Conservation (phyloP, 1,140 invertebrate species). For the Calliphora vicina region DNA sequence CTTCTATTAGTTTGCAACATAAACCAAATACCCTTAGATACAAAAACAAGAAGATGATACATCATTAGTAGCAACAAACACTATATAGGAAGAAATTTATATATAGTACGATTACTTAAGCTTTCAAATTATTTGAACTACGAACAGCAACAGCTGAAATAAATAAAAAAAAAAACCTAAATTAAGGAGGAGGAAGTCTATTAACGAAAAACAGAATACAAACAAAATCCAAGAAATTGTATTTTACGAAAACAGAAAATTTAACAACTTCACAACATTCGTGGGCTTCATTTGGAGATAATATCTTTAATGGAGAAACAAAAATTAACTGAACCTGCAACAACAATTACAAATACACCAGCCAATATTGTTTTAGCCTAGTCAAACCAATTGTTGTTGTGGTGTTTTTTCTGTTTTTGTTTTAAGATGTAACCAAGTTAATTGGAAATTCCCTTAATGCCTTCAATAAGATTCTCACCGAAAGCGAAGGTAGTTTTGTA, state of each 20-base stretch:
- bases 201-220: background rate
- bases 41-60: background rate
- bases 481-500: slow-evolving; percentile 12
- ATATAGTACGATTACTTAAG: slow-evolving; percentile 9
- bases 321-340: slow-evolving; percentile 16
- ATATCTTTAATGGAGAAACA: background rate
- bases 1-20: background rate
- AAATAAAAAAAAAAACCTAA: background rate
- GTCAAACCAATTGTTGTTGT: background rate
- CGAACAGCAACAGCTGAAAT: too few relatives aligned
- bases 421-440: slow-evolving; percentile 1
- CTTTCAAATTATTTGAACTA: background rate
- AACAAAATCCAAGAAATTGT: background rate
- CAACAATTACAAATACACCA: background rate
- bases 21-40: background rate
- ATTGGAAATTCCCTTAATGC: slow-evolving; percentile 8
- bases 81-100: background rate
- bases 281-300: slow-evolving; percentile 6
- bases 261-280: slow-evolving; percentile 5
- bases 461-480: background rate
- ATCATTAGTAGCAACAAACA: background rate
- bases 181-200: slow-evolving; percentile 11
- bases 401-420: background rate
- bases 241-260: background rate
- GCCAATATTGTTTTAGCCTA: background rate